These are phyloP conservation scores for Portevinia maculata DNA, from an alignment of 2,888 invertebrate genomes.

Conservation along the genomic window DNA sequence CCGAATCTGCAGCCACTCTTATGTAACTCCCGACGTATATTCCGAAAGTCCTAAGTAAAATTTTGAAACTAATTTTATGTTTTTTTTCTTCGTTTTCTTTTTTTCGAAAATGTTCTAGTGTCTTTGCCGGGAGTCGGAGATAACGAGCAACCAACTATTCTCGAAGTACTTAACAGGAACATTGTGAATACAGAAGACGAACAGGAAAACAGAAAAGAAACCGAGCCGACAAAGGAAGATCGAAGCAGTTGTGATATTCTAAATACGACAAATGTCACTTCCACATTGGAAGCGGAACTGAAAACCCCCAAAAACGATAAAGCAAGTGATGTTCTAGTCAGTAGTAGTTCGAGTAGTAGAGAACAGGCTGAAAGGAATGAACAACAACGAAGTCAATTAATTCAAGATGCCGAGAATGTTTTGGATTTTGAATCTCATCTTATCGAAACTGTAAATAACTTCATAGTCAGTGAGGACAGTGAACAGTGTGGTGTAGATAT, in stretches of 20 bases:
- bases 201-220: slow-evolving; percentile 52
- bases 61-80: slow-evolving; percentile 17
- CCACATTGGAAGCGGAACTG: slow-evolving; percentile 47
- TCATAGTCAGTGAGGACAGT: slow-evolving; percentile 77
- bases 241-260: slow-evolving; percentile 45
- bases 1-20: slow-evolving; percentile 56
- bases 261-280: slow-evolving; percentile 53
- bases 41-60: slow-evolving; percentile 8
- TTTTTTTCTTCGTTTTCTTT: slow-evolving; percentile 37
- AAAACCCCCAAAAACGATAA: slow-evolving; percentile 46
- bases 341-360: slow-evolving; percentile 75
- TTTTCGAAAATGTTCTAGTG: slow-evolving; percentile 77
- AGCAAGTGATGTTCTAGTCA: slow-evolving; percentile 77
- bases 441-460: slow-evolving; percentile 80
- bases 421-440: slow-evolving; percentile 82
- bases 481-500: slow-evolving; percentile 77
- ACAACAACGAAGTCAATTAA: slow-evolving; percentile 71
- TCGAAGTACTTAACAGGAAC: slow-evolving; percentile 80
- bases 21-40: slow-evolving; percentile 60
- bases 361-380: slow-evolving; percentile 70
- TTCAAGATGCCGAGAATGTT: slow-evolving; percentile 75
- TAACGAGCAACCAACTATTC: slow-evolving; percentile 81
- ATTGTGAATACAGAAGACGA: slow-evolving; percentile 69
- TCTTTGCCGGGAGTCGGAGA: slow-evolving; percentile 82
- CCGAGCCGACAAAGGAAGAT: slow-evolving; percentile 39